These are phyloP conservation scores for Scolanthus callimorphus DNA, from an alignment of 92 coral and sea anemone genomes.

Conservation along the genomic window DNA sequence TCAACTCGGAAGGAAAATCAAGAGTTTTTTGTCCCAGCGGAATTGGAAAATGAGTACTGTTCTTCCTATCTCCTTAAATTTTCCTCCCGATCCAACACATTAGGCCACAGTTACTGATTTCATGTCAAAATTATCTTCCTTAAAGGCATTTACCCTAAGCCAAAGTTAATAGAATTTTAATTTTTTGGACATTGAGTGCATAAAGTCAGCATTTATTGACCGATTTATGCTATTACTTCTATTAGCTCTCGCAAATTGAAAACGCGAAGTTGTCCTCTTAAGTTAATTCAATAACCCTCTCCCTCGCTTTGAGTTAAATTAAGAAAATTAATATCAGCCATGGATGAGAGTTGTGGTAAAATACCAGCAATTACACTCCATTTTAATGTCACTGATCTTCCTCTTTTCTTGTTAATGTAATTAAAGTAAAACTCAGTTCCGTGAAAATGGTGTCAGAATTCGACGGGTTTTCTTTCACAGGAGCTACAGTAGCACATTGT, in stretches of 20 bases:
- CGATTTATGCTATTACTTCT: constrained; percentile 18
- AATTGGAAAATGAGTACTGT: background rate
- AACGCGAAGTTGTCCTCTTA: constrained; percentile 27
- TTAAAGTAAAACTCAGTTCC: background rate
- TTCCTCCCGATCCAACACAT: background rate
- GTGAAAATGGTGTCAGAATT: too few species aligned
- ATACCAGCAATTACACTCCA: constrained; percentile 10
- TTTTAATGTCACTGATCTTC: background rate
- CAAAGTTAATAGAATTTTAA: constrained; percentile 86
- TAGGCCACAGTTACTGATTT: constrained; percentile 15
- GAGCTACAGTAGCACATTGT: too few species aligned
- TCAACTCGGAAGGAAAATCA: background rate
- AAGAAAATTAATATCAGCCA: constrained; percentile 13
- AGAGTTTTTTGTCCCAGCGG: background rate
- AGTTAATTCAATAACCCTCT: constrained; percentile 26
- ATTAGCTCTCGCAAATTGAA: constrained; percentile 22
- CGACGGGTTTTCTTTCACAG: too few species aligned
- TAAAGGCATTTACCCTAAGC: constrained; percentile 54
- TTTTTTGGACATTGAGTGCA: constrained; percentile 43
- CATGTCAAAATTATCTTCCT: constrained; percentile 32
- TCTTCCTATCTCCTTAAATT: background rate
- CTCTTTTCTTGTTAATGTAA: too few species aligned
- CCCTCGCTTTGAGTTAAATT: constrained; percentile 10
- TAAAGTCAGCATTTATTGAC: constrained; percentile 9
- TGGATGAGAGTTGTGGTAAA: constrained; percentile 25